Evolutionary conservation across 2,888 invertebrate species (phyloP).

Genomic region (Dasysyrphus tricinctus): DNA sequence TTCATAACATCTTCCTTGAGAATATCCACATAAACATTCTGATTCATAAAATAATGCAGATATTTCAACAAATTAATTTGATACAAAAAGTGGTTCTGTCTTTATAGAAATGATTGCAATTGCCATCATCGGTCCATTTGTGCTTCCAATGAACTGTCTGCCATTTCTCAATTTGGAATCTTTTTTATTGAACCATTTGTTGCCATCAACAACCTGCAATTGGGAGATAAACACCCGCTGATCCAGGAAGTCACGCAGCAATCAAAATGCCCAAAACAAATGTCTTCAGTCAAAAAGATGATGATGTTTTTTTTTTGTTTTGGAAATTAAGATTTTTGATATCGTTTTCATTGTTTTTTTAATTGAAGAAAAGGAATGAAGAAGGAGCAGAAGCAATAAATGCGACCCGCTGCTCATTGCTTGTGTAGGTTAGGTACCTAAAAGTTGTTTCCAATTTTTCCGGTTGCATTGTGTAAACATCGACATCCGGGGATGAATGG

Average conservation of each 20-base stretch:
- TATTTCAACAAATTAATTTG: slow-evolving; percentile 14
- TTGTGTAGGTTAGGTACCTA: neutral
- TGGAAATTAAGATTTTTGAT: slow-evolving; percentile 48
- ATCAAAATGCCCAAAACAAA: slow-evolving; percentile 51
- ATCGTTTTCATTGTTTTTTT: slow-evolving; percentile 24
- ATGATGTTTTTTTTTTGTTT: slow-evolving; percentile 39
- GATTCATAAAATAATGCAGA: slow-evolving; percentile 11
- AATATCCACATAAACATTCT: neutral
- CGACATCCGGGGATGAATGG: slow-evolving; percentile 68
- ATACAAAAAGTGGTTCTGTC: neutral
- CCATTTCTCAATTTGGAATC: slow-evolving; percentile 15
- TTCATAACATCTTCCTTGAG: neutral
- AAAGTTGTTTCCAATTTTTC: slow-evolving; percentile 63
- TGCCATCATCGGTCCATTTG: neutral
- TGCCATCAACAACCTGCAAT: slow-evolving; percentile 24
- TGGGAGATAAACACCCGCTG: slow-evolving; percentile 55
- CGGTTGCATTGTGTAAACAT: slow-evolving; percentile 72
- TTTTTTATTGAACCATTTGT: slow-evolving; percentile 29
- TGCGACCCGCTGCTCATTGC: slow-evolving; percentile 23
- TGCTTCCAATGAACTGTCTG: slow-evolving; percentile 3
- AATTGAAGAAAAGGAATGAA: neutral
- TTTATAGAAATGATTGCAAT: slow-evolving; percentile 14
- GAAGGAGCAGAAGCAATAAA: slow-evolving; percentile 39
- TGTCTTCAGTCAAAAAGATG: slow-evolving; percentile 44
- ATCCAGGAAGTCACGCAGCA: slow-evolving; percentile 61